Evolutionary conservation across 2,888 invertebrate species (phyloP), one percentile per base, ranked within the genome.

Genomic region (Sarcophaga variegata): DNA sequence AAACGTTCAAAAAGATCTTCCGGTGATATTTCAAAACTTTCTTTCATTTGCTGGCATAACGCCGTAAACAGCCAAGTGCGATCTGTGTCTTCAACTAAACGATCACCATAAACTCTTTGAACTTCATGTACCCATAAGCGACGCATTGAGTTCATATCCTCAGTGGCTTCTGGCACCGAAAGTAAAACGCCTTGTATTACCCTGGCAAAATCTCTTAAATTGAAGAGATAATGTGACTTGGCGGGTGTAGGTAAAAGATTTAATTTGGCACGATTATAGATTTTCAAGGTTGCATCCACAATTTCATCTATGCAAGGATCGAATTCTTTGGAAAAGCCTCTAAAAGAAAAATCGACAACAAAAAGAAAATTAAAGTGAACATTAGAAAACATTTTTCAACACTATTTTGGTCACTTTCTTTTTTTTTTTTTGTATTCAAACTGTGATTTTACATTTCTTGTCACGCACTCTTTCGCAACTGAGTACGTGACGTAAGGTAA

Each of bases 41-140:
- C 90, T 0, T 92, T 63, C 0, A 96, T 95, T 0, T 97, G 95
- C 2, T 93, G 92, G 85, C 96, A 95, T 0, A 98, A 93, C 85
- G 96, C 96, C 4, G 94, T 92, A 87, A 97, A 96, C 20, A 99
- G 94, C 98, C 98, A 98, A 71, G 94, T 94, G 10, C 97, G 94
- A 92, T 99, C 99, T 0, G 90, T 88, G n/a, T 97, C 96, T 89
- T 98, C 98, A 0, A 97, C 96, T 83, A 99, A 94, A 77, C 99
- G 96, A 94, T 99, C 99, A 82, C 97, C 96, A 93, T 98, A 99
- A 0, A 99, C 98, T 3, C 99, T 95, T 88, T 98, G 94, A 47
- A 98, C 96, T 94, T 99, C 99, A 92, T 99, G 99, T 0, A 98
- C 96, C 99, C 99, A 99, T 0, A 99, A 94, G 77, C 98, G 95